Percentiles rank a stretch among this genome's conserved stretches.
Conservation (phyloP, 2,113 vertebrate genomes). For the Ochotona curzoniae region DNA sequence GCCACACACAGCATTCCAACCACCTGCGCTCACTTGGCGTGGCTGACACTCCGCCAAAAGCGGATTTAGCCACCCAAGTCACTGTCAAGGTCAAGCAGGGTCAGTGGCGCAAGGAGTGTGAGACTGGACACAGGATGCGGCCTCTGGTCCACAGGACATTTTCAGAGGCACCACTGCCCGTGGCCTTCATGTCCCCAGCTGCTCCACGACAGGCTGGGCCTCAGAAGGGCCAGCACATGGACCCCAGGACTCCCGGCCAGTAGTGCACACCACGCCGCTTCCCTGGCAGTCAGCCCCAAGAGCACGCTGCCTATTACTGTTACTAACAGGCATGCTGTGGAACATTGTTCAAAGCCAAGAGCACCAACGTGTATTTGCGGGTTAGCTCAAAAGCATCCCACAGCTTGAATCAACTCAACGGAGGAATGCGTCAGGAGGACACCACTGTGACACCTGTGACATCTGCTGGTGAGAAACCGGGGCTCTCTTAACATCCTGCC, state of each 20-base stretch:
- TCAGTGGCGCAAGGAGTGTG: no score
- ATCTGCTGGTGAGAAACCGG: background rate
- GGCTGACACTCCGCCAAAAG: background rate
- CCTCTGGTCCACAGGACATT: no score
- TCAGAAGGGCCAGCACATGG: no score
- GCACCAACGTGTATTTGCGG: background rate
- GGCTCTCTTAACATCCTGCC: background rate
- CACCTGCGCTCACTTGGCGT: rapidly evolving
- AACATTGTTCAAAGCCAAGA: background rate
- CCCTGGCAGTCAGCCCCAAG: background rate
- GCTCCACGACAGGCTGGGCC: background rate
- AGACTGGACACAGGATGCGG: no score
- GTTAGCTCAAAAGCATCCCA: background rate
- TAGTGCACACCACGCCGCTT: rapidly evolving
- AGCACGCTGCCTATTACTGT: no score
- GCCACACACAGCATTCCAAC: rapidly evolving
- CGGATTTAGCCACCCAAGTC: background rate
- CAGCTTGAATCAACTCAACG: rapidly evolving
- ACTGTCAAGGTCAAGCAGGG: background rate
- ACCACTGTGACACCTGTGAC: no score
- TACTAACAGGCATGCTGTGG: background rate
- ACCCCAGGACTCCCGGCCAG: rapidly evolving
- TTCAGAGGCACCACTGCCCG: no score
- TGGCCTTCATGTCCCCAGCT: background rate
- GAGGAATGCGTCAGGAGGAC: background rate